Evolutionary conservation across 1,140 invertebrate species (phyloP), one percentile per base, ranked within the genome.

Genomic region (Drosophila auraria): DNA sequence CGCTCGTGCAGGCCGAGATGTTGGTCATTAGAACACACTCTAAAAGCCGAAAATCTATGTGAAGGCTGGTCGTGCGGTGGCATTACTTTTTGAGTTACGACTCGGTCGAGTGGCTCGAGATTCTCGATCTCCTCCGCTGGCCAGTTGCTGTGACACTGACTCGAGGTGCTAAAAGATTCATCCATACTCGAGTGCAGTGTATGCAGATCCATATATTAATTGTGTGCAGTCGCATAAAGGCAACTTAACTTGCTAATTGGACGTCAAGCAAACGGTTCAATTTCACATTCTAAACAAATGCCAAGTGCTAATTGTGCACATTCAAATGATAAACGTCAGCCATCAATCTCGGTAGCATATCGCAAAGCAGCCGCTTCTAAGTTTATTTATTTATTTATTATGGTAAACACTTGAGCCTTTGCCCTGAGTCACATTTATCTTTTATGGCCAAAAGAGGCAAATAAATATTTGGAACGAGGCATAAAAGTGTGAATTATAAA

Each of bases 31-130:
- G 71, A 74, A 74, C 71, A 53, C 38, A 51, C 68, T 53, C 54
- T 57, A 57, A 73, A 73, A 73, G 53, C 69, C 69, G 36, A 47
- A 74, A 73, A 74, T 73, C 71, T 74, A 40, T 74, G 71, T 74
- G 71, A 74, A 74, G 71, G 71, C 47, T 74, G 47, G 12, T 56
- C 23, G 57, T 14, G 42, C 17, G 54, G 45, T 50, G 70, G 70
- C 69, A 73, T 73, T 73, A 73, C 54, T 73, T 73, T 69, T 74
- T 61, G 56, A 73, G 69, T 61, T 61, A 61, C 70, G 71, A 73
- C n/a, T 25, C 71, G 71, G 38, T 73, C 40, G 71, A 73, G 71
- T 73, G 71, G 45, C n/a, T 50, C 17, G 36, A 42, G 45, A 72
- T 51, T 61, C 54, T 73, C 44, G 27, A 44, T 51, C 15, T 42